Conservation (phyloP, 1,140 invertebrate genomes). For the Drosophila funebris region DNA sequence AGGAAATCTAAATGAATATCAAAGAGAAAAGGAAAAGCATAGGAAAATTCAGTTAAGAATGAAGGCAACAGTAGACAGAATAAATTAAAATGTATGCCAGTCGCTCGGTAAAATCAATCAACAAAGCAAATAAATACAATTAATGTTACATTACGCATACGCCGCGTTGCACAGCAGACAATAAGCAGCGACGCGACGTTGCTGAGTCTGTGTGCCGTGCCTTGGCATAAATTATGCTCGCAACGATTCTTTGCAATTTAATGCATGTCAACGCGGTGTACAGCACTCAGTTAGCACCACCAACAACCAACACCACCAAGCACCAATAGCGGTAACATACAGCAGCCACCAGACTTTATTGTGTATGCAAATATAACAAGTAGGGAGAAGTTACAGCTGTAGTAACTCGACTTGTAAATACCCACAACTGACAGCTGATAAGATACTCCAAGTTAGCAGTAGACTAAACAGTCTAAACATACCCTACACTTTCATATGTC, state of each 20-base stretch:
- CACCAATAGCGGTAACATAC: neutral
- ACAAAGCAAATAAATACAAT: slow-evolving; percentile 79
- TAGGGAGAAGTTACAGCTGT: neutral
- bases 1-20: slow-evolving; percentile 35
- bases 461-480: too few species aligned
- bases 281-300: slow-evolving; percentile 7
- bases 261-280: slow-evolving; percentile 64
- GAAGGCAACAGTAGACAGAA: neutral
- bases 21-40: neutral
- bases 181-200: neutral
- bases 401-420: neutral
- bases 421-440: neutral
- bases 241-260: slow-evolving; percentile 63
- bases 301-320: neutral
- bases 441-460: neutral
- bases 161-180: slow-evolving; percentile 39
- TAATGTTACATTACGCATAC: slow-evolving; percentile 76
- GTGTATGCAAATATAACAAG: slow-evolving; percentile 17
- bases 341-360: slow-evolving; percentile 7
- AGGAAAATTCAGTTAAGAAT: too few species aligned
- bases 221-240: slow-evolving; percentile 54
- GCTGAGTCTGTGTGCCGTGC: neutral
- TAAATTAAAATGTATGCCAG: slow-evolving; percentile 37
- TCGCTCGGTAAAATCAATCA: slow-evolving; percentile 64
- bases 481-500: too few species aligned